Percentiles rank a stretch among this genome's conserved stretches.
Conservation (phyloP, 2,888 invertebrate species). For the Eucera pruinosa region DNA sequence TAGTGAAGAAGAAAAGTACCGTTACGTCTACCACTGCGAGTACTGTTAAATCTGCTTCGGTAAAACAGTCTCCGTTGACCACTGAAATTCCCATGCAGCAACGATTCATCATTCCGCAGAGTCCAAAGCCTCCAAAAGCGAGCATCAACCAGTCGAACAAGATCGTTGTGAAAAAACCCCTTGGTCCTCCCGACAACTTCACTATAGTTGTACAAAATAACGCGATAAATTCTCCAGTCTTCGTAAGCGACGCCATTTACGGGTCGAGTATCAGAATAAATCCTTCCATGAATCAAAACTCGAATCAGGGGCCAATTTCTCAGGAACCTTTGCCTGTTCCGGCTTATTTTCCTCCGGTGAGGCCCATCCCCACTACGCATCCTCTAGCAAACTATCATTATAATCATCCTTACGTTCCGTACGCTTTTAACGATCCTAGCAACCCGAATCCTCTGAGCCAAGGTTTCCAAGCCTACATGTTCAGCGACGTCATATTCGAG, state of each 20-base stretch:
- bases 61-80: background rate
- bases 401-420: constrained; percentile 45
- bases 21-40: background rate
- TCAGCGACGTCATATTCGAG: constrained; percentile 68
- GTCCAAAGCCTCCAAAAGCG: constrained; percentile 69
- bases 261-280: constrained; percentile 67
- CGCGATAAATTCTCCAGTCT: constrained; percentile 79
- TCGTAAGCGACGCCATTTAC: constrained; percentile 76
- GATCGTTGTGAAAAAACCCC: constrained; percentile 75
- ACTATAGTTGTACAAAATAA: constrained; percentile 80
- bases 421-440: constrained; percentile 71
- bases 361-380: constrained; percentile 57
- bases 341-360: constrained; percentile 21
- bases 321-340: constrained; percentile 9
- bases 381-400: background rate
- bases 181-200: constrained; percentile 75
- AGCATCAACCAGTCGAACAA: constrained; percentile 78
- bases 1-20: constrained; percentile 17
- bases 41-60: background rate
- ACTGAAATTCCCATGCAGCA: constrained; percentile 3
- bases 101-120: constrained; percentile 33
- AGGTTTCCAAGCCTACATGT: constrained; percentile 66
- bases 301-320: constrained; percentile 10
- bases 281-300: background rate
- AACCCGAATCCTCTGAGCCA: constrained; percentile 78